Evolutionary conservation across 1,140 invertebrate genomes (phyloP).

Genomic region (Notospermus geniculatus): DNA sequence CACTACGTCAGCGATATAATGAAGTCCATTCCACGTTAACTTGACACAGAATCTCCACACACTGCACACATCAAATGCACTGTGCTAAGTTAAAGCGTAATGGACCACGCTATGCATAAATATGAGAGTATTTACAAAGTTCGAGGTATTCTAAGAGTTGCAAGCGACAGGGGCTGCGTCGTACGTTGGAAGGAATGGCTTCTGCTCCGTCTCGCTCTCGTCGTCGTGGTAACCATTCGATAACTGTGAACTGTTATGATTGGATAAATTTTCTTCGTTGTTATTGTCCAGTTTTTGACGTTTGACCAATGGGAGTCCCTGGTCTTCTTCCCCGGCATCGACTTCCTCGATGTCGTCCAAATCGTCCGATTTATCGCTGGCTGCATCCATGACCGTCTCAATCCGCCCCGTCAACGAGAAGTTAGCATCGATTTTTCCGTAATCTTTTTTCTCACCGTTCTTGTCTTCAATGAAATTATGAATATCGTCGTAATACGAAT

Average conservation of each 20-base stretch:
- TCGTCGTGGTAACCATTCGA: no score
- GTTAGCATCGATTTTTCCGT: constrained; percentile 11
- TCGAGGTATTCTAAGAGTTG: no score
- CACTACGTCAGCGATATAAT: no score
- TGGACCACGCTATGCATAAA: no score
- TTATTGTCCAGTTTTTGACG: constrained; percentile 6
- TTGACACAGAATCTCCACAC: no score
- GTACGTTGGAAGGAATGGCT: no score
- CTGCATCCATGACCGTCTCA: constrained; percentile 47
- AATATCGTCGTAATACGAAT: constrained; percentile 84
- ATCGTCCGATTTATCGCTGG: constrained; percentile 10
- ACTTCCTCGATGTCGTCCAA: constrained; percentile 23
- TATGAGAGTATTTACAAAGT: no score
- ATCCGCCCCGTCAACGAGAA: constrained; percentile 19
- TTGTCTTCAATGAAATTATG: constrained; percentile 85
- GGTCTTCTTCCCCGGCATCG: constrained; percentile 22
- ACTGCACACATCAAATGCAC: no score
- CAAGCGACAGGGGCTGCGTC: no score
- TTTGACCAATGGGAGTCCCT: constrained; percentile 11
- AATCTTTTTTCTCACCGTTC: constrained; percentile 54
- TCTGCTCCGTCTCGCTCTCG: no score
- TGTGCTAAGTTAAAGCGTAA: no score
- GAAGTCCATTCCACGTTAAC: no score
- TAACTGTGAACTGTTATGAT: background rate
- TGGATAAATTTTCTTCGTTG: constrained; percentile 1